Conservation (phyloP, 2,113 vertebrate genomes). For the Nerophis ophidion region DNA sequence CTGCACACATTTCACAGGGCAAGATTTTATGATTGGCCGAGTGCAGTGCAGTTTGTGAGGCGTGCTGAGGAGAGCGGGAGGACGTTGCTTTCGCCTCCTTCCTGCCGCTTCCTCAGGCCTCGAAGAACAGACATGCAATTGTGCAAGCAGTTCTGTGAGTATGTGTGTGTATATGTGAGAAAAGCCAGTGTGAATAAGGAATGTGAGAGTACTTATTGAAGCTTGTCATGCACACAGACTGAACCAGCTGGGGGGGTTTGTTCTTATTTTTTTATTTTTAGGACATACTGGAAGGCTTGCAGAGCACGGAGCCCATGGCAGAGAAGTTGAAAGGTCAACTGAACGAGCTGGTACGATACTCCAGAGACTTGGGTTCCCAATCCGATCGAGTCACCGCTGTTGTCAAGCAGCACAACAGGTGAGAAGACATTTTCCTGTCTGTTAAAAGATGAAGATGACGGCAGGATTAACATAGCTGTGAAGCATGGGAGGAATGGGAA, state of each 20-base stretch:
- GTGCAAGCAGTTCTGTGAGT: constrained; percentile 65
- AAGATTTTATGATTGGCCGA: constrained; percentile 58
- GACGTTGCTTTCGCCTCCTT: constrained; percentile 57
- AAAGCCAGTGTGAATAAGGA: constrained; percentile 48
- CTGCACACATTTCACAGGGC: constrained; percentile 60
- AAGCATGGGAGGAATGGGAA: neutral
- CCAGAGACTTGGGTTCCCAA: constrained; percentile 82
- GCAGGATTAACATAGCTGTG: neutral
- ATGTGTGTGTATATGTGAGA: constrained; percentile 38
- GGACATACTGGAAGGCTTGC: constrained; percentile 80
- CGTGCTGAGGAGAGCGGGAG: constrained; percentile 60
- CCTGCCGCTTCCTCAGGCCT: constrained; percentile 56
- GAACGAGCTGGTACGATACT: constrained; percentile 90
- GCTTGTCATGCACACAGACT: constrained; percentile 36
- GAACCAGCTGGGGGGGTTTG: constrained; percentile 40
- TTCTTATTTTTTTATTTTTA: constrained; percentile 62
- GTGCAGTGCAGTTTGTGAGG: constrained; percentile 66
- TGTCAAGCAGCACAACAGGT: constrained; percentile 97
- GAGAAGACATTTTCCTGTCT: constrained; percentile 20
- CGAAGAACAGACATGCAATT: constrained; percentile 72
- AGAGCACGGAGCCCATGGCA: constrained; percentile 81
- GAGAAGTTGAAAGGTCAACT: constrained; percentile 89
- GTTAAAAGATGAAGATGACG: neutral
- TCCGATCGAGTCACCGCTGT: constrained; percentile 86
- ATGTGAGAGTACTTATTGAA: constrained; percentile 37